Evolutionary conservation across 1,140 invertebrate species (phyloP), one percentile per base, ranked within the genome.

Genomic region (Bilobella aurantiaca): DNA sequence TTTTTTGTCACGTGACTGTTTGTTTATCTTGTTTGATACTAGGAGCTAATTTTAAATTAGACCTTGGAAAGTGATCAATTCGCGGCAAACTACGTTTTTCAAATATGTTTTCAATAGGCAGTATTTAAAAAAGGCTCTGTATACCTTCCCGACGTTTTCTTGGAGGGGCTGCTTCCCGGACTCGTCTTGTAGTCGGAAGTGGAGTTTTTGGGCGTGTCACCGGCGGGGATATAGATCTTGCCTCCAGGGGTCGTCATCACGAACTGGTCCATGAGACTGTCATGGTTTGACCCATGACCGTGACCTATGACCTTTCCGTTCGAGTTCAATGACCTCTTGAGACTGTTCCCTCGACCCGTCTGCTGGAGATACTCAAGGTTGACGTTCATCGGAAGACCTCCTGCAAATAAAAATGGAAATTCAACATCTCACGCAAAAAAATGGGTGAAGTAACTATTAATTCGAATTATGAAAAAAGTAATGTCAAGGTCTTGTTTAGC

Each of bases 341-440:
- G 83, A 75, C 89, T 84, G 80, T 83, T 90, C 87, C 90, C 90
- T 82, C 62, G 74, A 69, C 86, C 89, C 74, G 87, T 86, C 79
- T 91, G 91, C 75, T 89, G 82, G 69, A 89, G 89, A 73, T 91
- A 89, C 88, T 92, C 88, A 74, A 89, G 88, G 71, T 88, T 87
- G 72, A 85, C 82, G 77, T 84, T 86, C 82, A 90, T 88, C 77
- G 90, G 81, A 77, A 91, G 82, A 83, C 88, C 90, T 84, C 89
- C 89, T 92, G 82, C n/a, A 57, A 63, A 23, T 18, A 53, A 23
- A 53, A 14, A 23, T 42, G 25, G 23, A 53, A 8, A 18, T 53
- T 53, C 5, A 23, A 53, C 23, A 18, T 8, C 8, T 42, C 18
- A 18, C n/a, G n/a, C n/a, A n/a, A n/a, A n/a, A n/a, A n/a, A n/a